A percentile compares a stretch with the other conserved stretches of the same genome.
Conservation (phyloP, 2,888 invertebrate genomes). For the Amphipyra tragopoginis region DNA sequence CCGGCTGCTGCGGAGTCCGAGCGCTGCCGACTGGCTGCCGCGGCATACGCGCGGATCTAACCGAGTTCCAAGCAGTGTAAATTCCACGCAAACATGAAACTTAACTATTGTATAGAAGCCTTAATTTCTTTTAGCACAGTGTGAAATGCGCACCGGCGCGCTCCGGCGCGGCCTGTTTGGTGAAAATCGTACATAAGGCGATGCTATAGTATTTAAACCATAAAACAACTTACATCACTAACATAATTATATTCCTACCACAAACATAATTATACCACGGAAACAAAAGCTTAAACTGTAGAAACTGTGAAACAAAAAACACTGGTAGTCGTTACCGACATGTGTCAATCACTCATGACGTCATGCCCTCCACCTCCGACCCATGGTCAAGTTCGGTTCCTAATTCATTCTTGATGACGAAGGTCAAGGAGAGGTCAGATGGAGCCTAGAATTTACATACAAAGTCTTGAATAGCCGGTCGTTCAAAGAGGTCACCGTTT, state of each 20-base stretch:
- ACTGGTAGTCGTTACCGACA: constrained; percentile 62
- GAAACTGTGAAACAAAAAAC: constrained; percentile 71
- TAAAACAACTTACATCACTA: too few relatives aligned
- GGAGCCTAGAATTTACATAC: constrained; percentile 81
- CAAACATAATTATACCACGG: constrained; percentile 28
- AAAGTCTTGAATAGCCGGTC: constrained; percentile 79
- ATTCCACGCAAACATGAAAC: too few relatives aligned
- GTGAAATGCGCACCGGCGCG: too few relatives aligned
- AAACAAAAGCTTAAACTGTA: constrained; percentile 49
- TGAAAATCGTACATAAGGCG: too few relatives aligned
- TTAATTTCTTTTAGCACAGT: too few relatives aligned
- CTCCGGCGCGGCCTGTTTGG: too few relatives aligned
- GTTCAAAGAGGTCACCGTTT: constrained; percentile 76
- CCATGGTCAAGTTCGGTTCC: constrained; percentile 86
- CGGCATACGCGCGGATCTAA: too few relatives aligned
- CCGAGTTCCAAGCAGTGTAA: too few relatives aligned
- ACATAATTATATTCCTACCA: not conserved
- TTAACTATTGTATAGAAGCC: too few relatives aligned
- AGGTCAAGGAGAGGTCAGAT: constrained; percentile 73
- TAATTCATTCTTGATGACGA: constrained; percentile 82
- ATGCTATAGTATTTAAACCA: too few relatives aligned
- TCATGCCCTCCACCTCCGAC: constrained; percentile 72
- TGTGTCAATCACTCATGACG: constrained; percentile 82
- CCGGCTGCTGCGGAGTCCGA: too few relatives aligned
- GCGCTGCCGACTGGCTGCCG: too few relatives aligned